Base-by-base conservation (phyloP, 2,113 vertebrate species). In the Channa maculata region DNA sequence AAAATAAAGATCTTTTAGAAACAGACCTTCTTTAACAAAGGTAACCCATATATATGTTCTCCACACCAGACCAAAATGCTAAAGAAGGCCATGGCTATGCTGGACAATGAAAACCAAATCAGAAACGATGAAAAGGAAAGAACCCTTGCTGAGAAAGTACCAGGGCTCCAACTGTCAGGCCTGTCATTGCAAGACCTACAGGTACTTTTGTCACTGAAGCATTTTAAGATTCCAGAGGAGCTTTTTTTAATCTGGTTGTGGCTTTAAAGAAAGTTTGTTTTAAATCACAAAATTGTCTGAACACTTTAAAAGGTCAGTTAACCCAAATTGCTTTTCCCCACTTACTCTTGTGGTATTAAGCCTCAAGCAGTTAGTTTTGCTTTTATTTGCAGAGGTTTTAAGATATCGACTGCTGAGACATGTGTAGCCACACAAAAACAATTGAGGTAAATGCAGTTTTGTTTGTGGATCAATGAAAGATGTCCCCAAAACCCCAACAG, bases 151-250 rank as follows among this genome's bases (percentile, higher is more conserved):
- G 94, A 95, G 46, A 88, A 83, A 82, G 74, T 92, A 11, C 93
- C 91, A 14, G 59, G 5, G 1, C 91, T 94, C 10, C 49, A 90
- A 14, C 6, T 94, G 57, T 91, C 90, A 4, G 82, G 91, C 11
- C 45, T 94, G 71, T 93, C 94, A 45, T 3, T 92, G 38, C 89
- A 93, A 74, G 94, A 95, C 0, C 71, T 95, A 60, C 94, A 94
- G 91, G 94, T 95, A 85, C 15, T 36, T 24, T 5, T 52, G n/a
- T 58, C 11, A 46, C 8, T 11, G 3, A 53, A 62, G 14, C 10
- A 36, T 36, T 15, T 70, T 5, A 36, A 46, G 24, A 24, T 9
- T 24, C 43, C 15, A 10, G 15, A 44, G 2, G 5, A 37, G 2
- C 2, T 24, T n/a, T 46, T 44, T 8, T 24, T 24, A 24, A 24